phyloP scores from a whole-genome alignment of 2,113 vertebrate species.

The Pluvialis apricaria region DNA sequence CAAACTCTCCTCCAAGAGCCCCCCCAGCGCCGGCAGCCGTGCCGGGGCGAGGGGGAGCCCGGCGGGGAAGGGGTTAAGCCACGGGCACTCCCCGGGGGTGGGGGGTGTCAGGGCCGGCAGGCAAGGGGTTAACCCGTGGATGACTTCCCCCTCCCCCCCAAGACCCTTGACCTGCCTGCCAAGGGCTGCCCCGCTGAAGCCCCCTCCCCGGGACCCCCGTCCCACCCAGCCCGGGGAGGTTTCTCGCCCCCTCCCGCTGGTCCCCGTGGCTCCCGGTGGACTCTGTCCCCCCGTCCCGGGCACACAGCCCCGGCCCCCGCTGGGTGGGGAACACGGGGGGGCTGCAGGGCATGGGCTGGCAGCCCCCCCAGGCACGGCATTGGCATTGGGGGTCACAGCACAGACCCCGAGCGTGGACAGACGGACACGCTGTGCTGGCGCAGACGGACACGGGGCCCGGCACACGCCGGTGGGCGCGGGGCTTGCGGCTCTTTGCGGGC shows the following conservation, averaged over 20 bases:
- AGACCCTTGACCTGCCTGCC: background rate
- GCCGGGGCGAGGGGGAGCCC: background rate
- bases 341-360: fast-evolving
- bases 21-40: background rate
- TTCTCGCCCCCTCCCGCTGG: background rate
- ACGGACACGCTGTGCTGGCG: background rate
- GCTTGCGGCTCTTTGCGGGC: background rate
- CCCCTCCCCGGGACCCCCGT: background rate
- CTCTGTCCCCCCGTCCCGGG: background rate
- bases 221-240: background rate
- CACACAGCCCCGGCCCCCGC: background rate
- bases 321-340: fast-evolving
- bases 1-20: background rate
- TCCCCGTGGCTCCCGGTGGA: too few species aligned
- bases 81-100: background rate
- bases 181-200: background rate
- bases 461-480: fast-evolving
- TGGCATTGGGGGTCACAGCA: fast-evolving
- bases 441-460: background rate
- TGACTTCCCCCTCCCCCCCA: too few species aligned
- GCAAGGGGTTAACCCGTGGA: background rate
- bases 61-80: background rate
- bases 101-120: background rate
- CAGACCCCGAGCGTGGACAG: background rate
- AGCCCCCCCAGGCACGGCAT: fast-evolving